A percentile compares a stretch with the other conserved stretches of the same genome.
These are phyloP conservation scores for Andrena trimmerana DNA, from an alignment of 2,888 invertebrate genomes.

Conservation along the genomic window DNA sequence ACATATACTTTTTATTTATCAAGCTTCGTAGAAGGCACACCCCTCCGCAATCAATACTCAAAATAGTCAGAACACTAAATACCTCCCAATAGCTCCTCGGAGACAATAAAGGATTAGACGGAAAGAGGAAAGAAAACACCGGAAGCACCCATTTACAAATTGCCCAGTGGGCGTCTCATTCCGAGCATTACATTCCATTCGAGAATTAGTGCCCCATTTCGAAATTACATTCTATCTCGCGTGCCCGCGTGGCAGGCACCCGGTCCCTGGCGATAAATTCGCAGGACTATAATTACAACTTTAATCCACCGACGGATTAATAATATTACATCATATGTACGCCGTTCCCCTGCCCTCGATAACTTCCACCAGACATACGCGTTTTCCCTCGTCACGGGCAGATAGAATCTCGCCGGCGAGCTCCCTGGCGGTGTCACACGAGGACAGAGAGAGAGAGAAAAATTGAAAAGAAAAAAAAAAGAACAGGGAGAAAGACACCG, in stretches of 20 bases:
- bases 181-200: constrained; percentile 44
- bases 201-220: constrained; percentile 53
- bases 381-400: neutral
- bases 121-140: neutral
- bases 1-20: too few relatives aligned
- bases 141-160: constrained; percentile 38
- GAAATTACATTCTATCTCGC: constrained; percentile 54
- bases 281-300: constrained; percentile 43
- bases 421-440: neutral
- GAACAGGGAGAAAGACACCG: neutral
- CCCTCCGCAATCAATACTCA: too few relatives aligned
- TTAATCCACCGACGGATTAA: constrained; percentile 47
- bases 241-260: neutral
- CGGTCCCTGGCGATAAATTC: constrained; percentile 41
- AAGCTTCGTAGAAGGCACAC: too few relatives aligned
- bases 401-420: constrained; percentile 18
- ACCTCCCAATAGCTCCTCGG: too few relatives aligned
- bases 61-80: neutral
- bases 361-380: neutral
- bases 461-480: neutral
- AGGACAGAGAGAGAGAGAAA: neutral
- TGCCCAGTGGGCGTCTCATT: constrained; percentile 22
- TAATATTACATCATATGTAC: constrained; percentile 38
- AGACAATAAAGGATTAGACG: constrained; percentile 6
- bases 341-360: neutral